A percentile compares a stretch with the other conserved stretches of the same genome.
Conservation (phyloP, 2,888 invertebrate genomes). For the Zeuzera pyrina region DNA sequence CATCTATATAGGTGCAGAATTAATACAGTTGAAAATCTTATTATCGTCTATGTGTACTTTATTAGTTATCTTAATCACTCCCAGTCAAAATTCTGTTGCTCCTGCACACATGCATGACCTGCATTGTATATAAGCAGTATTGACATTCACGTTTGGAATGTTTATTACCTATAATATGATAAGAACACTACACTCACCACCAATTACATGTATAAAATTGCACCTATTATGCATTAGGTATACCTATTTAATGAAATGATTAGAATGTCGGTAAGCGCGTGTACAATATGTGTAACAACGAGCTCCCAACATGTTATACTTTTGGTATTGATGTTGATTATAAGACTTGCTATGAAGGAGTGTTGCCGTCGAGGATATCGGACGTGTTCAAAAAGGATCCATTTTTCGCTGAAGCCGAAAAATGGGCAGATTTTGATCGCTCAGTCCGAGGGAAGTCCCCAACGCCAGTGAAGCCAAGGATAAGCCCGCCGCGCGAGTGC, state of each 20-base stretch:
- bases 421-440: conserved; percentile 71
- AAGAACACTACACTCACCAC: conserved; percentile 61
- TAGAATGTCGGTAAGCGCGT: not conserved
- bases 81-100: no score
- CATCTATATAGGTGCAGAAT: no score
- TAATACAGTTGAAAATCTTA: no score
- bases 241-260: no score
- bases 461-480: conserved; percentile 81
- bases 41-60: not conserved
- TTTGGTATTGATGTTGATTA: conserved; percentile 37
- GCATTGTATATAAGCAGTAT: conserved; percentile 64
- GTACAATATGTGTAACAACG: not conserved
- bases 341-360: conserved; percentile 67
- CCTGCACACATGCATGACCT: conserved; percentile 45
- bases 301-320: not conserved
- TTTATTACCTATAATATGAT: conserved; percentile 17
- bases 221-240: not conserved
- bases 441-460: conserved; percentile 75
- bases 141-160: conserved; percentile 37
- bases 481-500: conserved; percentile 78
- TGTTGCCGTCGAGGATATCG: conserved; percentile 57
- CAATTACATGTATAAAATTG: conserved; percentile 1
- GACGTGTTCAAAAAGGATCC: conserved; percentile 65
- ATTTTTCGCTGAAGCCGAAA: conserved; percentile 68
- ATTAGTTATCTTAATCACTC: no score